Percentiles rank a stretch among this genome's conserved stretches.
Evolutionary conservation across 2,888 invertebrate genomes (phyloP).

Genomic region (Nudaria mundana): DNA sequence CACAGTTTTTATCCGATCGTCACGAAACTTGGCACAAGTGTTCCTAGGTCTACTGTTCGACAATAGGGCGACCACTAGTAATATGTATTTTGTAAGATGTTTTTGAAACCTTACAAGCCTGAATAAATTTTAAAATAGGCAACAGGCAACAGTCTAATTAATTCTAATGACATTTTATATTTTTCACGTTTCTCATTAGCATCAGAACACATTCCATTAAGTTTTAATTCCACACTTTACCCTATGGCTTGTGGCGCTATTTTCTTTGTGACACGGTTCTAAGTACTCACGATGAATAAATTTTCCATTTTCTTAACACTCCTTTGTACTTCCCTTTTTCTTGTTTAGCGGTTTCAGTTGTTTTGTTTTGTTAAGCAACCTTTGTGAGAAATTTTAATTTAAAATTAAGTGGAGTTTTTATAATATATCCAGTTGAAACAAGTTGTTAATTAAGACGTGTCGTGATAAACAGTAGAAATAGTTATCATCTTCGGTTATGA

Average conservation of each 20-base stretch:
- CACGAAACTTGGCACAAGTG: too few species aligned
- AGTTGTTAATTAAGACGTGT: conserved; percentile 24
- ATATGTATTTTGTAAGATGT: too few species aligned
- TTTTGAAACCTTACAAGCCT: too few species aligned
- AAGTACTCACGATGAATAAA: conserved; percentile 56
- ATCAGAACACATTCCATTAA: conserved; percentile 34
- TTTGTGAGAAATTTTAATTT: conserved; percentile 40
- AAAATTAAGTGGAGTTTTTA: conserved; percentile 34
- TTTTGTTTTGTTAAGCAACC: conserved; percentile 35
- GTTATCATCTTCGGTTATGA: too few species aligned
- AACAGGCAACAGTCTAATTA: conserved; percentile 13
- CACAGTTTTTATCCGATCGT: too few species aligned
- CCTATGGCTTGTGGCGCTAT: conserved; percentile 38
- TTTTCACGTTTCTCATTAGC: conserved; percentile 12
- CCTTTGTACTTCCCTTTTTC: conserved; percentile 33
- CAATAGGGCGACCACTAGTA: too few species aligned
- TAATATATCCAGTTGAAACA: conserved; percentile 24
- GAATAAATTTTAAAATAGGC: too few species aligned
- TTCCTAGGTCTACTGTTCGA: too few species aligned
- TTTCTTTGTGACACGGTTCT: conserved; percentile 35
- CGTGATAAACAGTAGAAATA: too few species aligned
- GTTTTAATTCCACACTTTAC: conserved; percentile 42
- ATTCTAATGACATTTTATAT: conserved; percentile 16
- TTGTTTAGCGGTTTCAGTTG: conserved; percentile 30
- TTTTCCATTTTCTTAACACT: conserved; percentile 45